Evolutionary conservation across 2,888 invertebrate species (phyloP), one percentile per base, ranked within the genome.

Genomic region (Eubasilissa splendida): DNA sequence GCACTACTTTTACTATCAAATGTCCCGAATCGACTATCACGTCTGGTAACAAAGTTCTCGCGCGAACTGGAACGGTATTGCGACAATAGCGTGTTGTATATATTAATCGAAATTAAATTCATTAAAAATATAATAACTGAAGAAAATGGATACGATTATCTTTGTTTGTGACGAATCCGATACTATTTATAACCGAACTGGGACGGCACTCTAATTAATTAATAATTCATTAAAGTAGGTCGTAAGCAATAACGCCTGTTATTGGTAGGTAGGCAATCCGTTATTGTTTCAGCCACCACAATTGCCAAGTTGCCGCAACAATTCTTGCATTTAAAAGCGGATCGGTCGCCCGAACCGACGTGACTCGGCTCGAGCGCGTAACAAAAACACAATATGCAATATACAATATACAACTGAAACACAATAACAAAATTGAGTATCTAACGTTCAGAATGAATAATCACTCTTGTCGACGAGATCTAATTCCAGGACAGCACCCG

Each of bases 201-300:
- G 60, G 31, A 22, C 60, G 14, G 60, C 4, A 63, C 31, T 63
- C 63, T 63, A 63, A 63, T 63, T 63, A 31, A 42, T 42, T 1
- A 42, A 42, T 42, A 42, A 52, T 68, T 68, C 4, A 68, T 33
- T 52, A 50, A 68, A 42, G 66, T 68, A 52, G 66, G 66, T 68
- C 52, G 14, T 50, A 68, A 68, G 52, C 66, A 52, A 68, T 68
- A 68, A 68, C 66, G 33, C 50, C 50, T 68, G 50, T 68, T 68
- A 68, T 68, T 68, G 50, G 66, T 68, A 50, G 66, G 66, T n/a
- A 33, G 66, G 50, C 66, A 68, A 68, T 42, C 4, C 42, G 42
- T 42, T 42, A 42, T 68, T 68, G 66, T 68, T 68, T 68, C 52
- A 68, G 14, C 66, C 9, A 50, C n/a, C n/a, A n/a, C 14, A 12